Conservation (phyloP, 2,888 invertebrate species). For the Itoplectis maculator region DNA sequence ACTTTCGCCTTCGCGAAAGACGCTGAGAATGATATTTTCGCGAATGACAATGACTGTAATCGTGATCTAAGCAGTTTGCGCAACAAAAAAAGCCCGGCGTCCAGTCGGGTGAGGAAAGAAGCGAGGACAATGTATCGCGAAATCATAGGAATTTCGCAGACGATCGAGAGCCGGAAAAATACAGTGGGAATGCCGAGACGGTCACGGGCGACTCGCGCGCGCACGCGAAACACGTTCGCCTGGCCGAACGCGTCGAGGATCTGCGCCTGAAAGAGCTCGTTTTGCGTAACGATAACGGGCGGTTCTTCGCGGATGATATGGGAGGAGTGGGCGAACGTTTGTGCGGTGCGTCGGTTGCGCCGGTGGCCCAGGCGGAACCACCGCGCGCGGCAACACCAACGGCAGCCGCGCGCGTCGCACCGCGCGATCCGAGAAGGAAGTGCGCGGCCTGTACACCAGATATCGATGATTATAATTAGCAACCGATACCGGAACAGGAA, state of each 20-base stretch:
- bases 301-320: slow-evolving; percentile 45
- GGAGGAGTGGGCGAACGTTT: slow-evolving; percentile 31
- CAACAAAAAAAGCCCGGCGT: too few species aligned
- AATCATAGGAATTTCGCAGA: slow-evolving; percentile 44
- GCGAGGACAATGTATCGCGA: slow-evolving; percentile 14
- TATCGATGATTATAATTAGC: slow-evolving; percentile 84
- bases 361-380: slow-evolving; percentile 25
- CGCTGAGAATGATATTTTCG: too few species aligned
- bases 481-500: slow-evolving; percentile 80
- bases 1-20: too few species aligned
- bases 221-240: slow-evolving; percentile 35
- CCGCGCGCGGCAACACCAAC: too few species aligned
- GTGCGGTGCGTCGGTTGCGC: slow-evolving; percentile 31
- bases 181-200: slow-evolving; percentile 30
- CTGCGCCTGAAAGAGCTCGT: slow-evolving; percentile 58
- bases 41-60: too few species aligned
- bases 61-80: too few species aligned
- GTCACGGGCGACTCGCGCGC: slow-evolving; percentile 13
- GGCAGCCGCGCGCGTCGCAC: background rate
- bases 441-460: slow-evolving; percentile 76
- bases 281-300: slow-evolving; percentile 59
- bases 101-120: background rate
- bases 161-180: slow-evolving; percentile 1
- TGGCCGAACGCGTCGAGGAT: slow-evolving; percentile 46
- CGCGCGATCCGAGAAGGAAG: slow-evolving; percentile 76